These are phyloP conservation scores for Cyphomyrmex costatus DNA, from an alignment of 1,140 invertebrate species.

Conservation along the genomic window DNA sequence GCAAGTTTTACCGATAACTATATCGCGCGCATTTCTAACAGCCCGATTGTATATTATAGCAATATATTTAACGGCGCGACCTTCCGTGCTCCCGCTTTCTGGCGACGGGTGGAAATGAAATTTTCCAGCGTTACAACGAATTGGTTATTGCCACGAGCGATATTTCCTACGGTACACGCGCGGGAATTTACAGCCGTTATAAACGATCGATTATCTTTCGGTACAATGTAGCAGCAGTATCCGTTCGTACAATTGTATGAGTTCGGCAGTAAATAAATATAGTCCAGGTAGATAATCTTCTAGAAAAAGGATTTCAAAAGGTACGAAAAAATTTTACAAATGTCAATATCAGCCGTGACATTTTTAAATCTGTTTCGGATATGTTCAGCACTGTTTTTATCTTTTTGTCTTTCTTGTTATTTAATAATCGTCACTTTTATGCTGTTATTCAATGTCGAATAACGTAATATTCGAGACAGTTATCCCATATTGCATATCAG, in stretches of 20 bases:
- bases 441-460: not conserved
- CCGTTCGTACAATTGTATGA: constrained; percentile 38
- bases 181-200: constrained; percentile 51
- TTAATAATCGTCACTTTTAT: not conserved
- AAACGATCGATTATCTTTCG: constrained; percentile 69
- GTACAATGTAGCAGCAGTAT: constrained; percentile 31
- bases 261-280: constrained; percentile 40
- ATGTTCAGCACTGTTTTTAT: not conserved
- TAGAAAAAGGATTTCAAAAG: constrained; percentile 4
- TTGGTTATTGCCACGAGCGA: constrained; percentile 54
- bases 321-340: not conserved
- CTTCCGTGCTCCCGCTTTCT: constrained; percentile 41
- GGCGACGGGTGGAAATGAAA: constrained; percentile 69
- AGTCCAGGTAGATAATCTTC: not conserved
- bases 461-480: not conserved
- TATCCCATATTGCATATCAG: not conserved
- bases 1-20: constrained; percentile 35
- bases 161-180: constrained; percentile 42
- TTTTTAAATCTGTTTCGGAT: not conserved
- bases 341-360: not conserved
- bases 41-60: constrained; percentile 57
- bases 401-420: not conserved
- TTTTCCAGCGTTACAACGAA: constrained; percentile 68
- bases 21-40: constrained; percentile 24
- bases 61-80: constrained; percentile 57